Evolutionary conservation across 1,140 invertebrate genomes (phyloP).

Genomic region (Brachionus manjavacas): DNA sequence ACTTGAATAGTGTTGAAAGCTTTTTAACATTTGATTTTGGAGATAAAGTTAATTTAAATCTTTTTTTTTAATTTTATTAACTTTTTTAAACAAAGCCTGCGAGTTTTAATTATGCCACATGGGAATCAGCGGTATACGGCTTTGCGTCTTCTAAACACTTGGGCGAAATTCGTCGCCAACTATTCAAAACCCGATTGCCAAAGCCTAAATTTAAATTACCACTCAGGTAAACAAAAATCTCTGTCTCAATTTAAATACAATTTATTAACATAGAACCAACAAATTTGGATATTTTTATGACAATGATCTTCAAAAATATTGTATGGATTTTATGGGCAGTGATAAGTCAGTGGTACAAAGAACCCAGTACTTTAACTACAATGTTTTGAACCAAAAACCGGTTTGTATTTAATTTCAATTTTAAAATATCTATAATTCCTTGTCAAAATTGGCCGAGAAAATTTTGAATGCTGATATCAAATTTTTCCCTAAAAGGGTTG

Average conservation of each 20-base stretch:
- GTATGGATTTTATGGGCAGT: slow-evolving; percentile 72
- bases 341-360: slow-evolving; percentile 73
- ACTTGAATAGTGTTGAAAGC: slow-evolving; percentile 71
- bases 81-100: not conserved
- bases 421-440: not conserved
- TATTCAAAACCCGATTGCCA: slow-evolving; percentile 66
- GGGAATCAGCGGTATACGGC: slow-evolving; percentile 73
- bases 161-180: slow-evolving; percentile 62
- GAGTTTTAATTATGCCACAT: slow-evolving; percentile 69
- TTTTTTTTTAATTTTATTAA: not conserved
- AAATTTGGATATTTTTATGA: slow-evolving; percentile 33
- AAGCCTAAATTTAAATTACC: slow-evolving; percentile 60
- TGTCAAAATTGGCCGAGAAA: not conserved
- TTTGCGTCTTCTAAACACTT: slow-evolving; percentile 66
- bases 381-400: slow-evolving; percentile 67
- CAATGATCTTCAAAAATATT: slow-evolving; percentile 48
- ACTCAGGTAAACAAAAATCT: slow-evolving; percentile 44
- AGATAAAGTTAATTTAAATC: slow-evolving; percentile 41
- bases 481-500: too few species aligned
- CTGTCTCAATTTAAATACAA: not conserved
- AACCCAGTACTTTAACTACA: slow-evolving; percentile 69
- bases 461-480: not conserved
- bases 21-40: slow-evolving; percentile 61
- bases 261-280: not conserved
- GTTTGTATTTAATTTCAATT: slow-evolving; percentile 48